A percentile compares a stretch with the other conserved stretches of the same genome.
phyloP scores from a whole-genome alignment of 2,113 vertebrate genomes.

The Silurus glanis region DNA sequence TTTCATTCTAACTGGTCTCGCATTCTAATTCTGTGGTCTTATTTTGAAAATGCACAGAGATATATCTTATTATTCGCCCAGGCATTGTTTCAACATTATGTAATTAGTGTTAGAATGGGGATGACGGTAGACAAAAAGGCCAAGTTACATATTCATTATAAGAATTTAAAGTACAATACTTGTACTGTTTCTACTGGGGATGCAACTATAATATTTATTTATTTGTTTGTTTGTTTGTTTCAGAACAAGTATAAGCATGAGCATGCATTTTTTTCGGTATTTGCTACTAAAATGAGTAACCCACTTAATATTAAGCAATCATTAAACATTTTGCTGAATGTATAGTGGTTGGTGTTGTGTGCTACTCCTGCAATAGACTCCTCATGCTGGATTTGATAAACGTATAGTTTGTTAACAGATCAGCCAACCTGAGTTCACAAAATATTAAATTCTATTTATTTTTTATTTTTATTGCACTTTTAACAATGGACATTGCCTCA shows the following conservation, averaged over 20 bases:
- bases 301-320: neutral
- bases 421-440: neutral
- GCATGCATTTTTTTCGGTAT: neutral
- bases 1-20: neutral
- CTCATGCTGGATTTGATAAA: neutral
- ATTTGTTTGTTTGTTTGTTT: neutral
- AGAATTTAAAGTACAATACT: neutral
- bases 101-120: neutral
- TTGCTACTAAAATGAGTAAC: neutral
- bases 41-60: slow-evolving; percentile 1
- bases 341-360: neutral
- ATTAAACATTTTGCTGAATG: neutral
- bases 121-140: neutral
- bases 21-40: slow-evolving; percentile 1
- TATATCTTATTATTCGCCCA: neutral
- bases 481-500: no score
- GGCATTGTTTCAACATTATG: neutral
- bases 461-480: no score
- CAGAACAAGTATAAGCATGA: neutral
- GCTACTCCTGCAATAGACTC: neutral
- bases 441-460: no score
- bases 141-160: neutral
- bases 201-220: neutral
- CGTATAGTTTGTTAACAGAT: neutral
- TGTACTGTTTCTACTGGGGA: neutral